phyloP scores from a whole-genome alignment of 2,888 invertebrate genomes.

The Alviniconcha strummeri region DNA sequence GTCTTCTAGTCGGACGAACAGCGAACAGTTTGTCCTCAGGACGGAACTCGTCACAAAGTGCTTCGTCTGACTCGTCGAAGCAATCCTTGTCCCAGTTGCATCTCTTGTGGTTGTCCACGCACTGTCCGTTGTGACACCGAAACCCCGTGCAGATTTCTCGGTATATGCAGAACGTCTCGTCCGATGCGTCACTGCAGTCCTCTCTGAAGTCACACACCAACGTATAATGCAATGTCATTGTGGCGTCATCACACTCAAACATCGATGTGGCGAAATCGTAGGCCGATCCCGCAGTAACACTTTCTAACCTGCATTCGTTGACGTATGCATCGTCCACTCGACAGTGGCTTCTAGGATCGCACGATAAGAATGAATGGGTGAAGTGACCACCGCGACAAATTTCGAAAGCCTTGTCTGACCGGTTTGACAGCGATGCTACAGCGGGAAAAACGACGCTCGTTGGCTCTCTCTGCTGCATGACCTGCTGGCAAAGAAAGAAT shows the following conservation, averaged over 20 bases:
- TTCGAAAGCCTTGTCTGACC: too few species aligned
- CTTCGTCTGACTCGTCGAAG: constrained; percentile 24
- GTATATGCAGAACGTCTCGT: constrained; percentile 24
- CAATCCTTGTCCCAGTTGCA: constrained; percentile 20
- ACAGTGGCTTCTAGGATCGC: constrained; percentile 19
- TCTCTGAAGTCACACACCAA: constrained; percentile 25
- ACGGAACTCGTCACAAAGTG: neutral
- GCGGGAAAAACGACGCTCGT: too few species aligned
- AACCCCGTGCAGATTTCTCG: neutral
- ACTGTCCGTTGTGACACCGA: constrained; percentile 23
- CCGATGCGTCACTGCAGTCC: constrained; percentile 25
- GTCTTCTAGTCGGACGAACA: neutral
- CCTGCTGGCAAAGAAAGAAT: too few species aligned
- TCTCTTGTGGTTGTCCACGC: neutral
- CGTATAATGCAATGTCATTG: constrained; percentile 5
- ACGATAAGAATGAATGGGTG: constrained; percentile 9
- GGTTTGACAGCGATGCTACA: too few species aligned
- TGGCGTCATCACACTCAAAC: constrained; percentile 23
- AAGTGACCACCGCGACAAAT: constrained; percentile 15
- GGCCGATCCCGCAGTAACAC: neutral
- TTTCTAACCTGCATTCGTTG: neutral
- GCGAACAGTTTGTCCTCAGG: too few species aligned
- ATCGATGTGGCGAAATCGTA: neutral
- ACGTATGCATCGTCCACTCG: neutral
- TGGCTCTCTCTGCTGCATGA: too few species aligned